These are phyloP conservation scores for Atta colombica DNA, from an alignment of 1,140 invertebrate species.

Conservation along the genomic window DNA sequence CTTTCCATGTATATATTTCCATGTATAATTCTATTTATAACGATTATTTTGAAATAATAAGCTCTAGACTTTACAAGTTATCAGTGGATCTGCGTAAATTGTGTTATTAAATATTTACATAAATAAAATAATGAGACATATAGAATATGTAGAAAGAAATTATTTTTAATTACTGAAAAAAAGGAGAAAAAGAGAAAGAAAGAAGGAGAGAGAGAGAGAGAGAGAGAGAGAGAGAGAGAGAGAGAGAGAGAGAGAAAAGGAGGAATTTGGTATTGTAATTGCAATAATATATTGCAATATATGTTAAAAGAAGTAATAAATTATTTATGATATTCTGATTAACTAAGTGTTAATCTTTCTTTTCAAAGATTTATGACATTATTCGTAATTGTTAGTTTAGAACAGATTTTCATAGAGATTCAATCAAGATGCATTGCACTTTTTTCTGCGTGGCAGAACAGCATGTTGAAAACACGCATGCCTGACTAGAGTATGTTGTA, in stretches of 20 bases:
- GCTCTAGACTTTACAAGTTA: background rate
- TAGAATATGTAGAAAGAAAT: background rate
- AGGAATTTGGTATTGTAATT: too few relatives aligned
- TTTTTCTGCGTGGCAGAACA: slow-evolving; percentile 40
- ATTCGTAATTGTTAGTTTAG: slow-evolving; percentile 62
- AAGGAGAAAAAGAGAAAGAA: too few relatives aligned
- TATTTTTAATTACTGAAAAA: background rate
- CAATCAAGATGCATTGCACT: slow-evolving; percentile 63
- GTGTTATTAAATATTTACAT: background rate
- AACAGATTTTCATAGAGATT: slow-evolving; percentile 57
- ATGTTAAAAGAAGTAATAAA: slow-evolving; percentile 44
- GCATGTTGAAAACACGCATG: slow-evolving; percentile 61
- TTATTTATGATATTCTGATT: slow-evolving; percentile 50
- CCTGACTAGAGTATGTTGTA: slow-evolving; percentile 64
- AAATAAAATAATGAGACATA: background rate
- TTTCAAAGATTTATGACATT: slow-evolving; percentile 57
- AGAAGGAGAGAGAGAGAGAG: background rate
- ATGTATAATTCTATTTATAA: background rate
- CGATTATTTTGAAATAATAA: slow-evolving; percentile 21
- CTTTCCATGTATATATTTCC: background rate
- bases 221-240: too few relatives aligned
- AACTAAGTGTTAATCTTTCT: slow-evolving; percentile 21
- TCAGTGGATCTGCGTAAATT: too few relatives aligned
- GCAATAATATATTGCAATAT: slow-evolving; percentile 9
- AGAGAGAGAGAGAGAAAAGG: background rate